Evolutionary conservation across 2,888 invertebrate species (phyloP), one percentile per base, ranked within the genome.

Genomic region (Epirrhoe tristata): DNA sequence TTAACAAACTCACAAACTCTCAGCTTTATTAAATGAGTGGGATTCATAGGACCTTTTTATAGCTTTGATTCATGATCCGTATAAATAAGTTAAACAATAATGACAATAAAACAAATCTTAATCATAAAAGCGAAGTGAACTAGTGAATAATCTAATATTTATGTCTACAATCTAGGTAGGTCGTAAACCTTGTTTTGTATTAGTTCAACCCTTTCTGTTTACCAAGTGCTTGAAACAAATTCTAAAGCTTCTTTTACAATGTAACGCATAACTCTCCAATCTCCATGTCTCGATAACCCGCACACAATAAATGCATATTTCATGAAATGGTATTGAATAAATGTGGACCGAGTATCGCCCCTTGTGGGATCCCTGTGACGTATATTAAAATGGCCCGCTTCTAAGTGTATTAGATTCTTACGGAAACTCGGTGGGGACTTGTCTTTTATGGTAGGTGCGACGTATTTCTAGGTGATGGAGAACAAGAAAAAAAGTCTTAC

Each of bases 251-350:
- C 43, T 58, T 43, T 43, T 60, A 65, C 59, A 72, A 52, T 72
- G 74, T 58, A 71, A 75, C 71, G 72, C 53, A 71, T 63, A 66
- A 63, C 55, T 54, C 54, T 69, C 63, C 67, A 63, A 51, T 54
- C 54, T 69, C 63, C 67, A 67, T 36, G 69, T 67, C 66, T 70
- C 69, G 78, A 69, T 78, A 77, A 81, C 58, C 58, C 58, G 52
- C 64, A 57, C 65, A 67, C 81, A 83, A 85, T 84, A 85, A 84
- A 89, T 90, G 88, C 83, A 90, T 90, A 86, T 89, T 90, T 89
- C 89, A 90, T 90, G 88, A 87, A 87, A 81, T 80, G 75, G 83
- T 82, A 87, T 88, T 87, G 90, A 89, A 88, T 89, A 89, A 85
- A 87, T 71, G 85, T 74, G 73, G 60, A 70, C 71, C 72, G 68